Percentiles rank a stretch among this genome's conserved stretches.
phyloP scores from a whole-genome alignment of 2,113 vertebrate genomes.

The Sinocyclocheilus rhinocerous region DNA sequence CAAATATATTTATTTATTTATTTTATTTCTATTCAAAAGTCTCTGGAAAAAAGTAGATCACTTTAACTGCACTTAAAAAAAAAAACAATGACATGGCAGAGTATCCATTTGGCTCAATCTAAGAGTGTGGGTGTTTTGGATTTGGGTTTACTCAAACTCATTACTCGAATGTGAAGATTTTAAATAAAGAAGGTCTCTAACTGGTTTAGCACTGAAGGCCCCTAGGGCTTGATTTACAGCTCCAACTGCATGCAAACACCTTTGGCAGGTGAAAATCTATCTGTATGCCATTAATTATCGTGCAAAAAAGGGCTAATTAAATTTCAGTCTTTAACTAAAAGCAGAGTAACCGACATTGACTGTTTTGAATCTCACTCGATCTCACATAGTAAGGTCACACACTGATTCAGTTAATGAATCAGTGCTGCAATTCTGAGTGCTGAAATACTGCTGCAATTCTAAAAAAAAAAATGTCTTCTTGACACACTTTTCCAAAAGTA shows the following conservation, averaged over 20 bases:
- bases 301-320: neutral
- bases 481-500: neutral
- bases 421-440: no score
- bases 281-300: neutral
- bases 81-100: neutral
- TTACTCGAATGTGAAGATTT: slow-evolving; percentile 7
- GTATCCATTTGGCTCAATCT: neutral
- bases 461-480: neutral
- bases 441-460: neutral
- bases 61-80: neutral
- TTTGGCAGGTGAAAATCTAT: slow-evolving; percentile 11
- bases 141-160: neutral
- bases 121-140: neutral
- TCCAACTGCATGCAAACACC: neutral
- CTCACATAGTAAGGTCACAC: neutral
- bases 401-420: neutral
- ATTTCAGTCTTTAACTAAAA: neutral
- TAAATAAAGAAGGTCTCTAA: slow-evolving; percentile 21
- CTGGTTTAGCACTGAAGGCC: neutral
- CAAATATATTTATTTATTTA: neutral
- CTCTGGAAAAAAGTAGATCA: neutral
- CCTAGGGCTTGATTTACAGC: neutral
- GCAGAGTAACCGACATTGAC: neutral
- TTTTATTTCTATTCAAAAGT: neutral
- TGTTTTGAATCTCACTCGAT: neutral